These are phyloP conservation scores for Gulo gulo DNA, from an alignment of 2,113 vertebrate species.

Conservation along the genomic window DNA sequence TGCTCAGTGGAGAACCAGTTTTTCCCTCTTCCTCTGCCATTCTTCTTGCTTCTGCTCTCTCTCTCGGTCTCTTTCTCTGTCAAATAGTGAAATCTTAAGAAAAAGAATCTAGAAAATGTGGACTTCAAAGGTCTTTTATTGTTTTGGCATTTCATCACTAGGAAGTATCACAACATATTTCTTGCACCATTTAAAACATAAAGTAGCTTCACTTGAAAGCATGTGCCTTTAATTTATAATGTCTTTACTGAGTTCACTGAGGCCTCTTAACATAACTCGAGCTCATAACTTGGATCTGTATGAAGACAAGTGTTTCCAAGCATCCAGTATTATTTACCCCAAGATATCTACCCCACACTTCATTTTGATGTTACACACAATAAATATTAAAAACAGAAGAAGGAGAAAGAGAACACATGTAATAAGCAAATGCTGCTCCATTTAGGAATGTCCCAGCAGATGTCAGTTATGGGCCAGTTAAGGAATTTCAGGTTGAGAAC, in stretches of 20 bases:
- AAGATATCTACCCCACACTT: not conserved
- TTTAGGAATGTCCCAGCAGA: not conserved
- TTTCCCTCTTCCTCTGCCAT: not conserved
- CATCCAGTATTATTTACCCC: not conserved
- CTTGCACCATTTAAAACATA: not conserved
- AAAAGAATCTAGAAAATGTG: not conserved
- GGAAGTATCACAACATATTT: not conserved
- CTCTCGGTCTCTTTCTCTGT: too few species aligned
- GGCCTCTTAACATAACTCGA: not conserved
- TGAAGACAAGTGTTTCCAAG: not conserved
- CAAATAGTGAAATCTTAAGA: not conserved
- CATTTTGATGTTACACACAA: not conserved
- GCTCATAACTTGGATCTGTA: not conserved
- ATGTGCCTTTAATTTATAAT: slow-evolving; percentile 31
- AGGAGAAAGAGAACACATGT: not conserved
- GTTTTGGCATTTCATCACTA: not conserved
- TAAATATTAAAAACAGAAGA: not conserved
- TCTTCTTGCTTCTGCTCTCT: too few species aligned
- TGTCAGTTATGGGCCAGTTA: slow-evolving; percentile 7
- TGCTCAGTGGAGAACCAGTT: not conserved
- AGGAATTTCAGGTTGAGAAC: not conserved
- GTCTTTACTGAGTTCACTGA: not conserved
- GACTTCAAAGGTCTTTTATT: not conserved
- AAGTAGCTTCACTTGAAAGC: not conserved
- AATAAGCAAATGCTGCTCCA: not conserved